phyloP scores from a whole-genome alignment of 2,113 vertebrate genomes.

The Chionodraco myersi region DNA sequence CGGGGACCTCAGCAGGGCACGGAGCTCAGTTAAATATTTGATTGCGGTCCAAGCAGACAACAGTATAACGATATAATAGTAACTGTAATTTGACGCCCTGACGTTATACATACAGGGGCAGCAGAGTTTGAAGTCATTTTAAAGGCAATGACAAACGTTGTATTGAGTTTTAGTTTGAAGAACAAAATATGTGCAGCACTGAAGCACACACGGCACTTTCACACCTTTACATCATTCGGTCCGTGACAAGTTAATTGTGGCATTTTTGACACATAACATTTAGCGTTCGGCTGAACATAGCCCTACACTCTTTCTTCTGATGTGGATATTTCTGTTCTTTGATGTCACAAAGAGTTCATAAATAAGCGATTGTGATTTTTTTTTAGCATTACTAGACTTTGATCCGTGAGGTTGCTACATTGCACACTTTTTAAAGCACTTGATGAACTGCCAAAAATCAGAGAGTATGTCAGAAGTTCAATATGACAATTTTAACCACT shows the following conservation, averaged over 20 bases:
- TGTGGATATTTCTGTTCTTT: conserved; percentile 9
- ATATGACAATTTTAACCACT: not conserved
- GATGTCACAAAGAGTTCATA: not conserved
- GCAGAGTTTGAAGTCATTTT: not conserved
- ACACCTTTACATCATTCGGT: no score
- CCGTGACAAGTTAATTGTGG: no score
- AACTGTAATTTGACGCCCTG: not conserved
- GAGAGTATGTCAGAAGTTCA: not conserved
- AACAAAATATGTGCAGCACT: not conserved
- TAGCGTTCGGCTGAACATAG: no score
- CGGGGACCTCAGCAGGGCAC: not conserved
- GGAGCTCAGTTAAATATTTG: conserved; percentile 6
- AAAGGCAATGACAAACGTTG: not conserved
- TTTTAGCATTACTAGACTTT: not conserved
- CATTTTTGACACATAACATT: no score
- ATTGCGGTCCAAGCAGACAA: not conserved
- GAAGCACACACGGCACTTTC: not conserved
- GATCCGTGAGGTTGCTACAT: not conserved
- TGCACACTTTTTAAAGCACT: not conserved
- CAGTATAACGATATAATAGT: not conserved
- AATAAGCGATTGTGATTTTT: not conserved
- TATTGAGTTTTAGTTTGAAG: not conserved
- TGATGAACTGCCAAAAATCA: not conserved
- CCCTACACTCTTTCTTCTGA: not conserved
- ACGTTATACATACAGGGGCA: no score